phyloP scores from a whole-genome alignment of 1,140 invertebrate genomes.

The Lerema accius region DNA sequence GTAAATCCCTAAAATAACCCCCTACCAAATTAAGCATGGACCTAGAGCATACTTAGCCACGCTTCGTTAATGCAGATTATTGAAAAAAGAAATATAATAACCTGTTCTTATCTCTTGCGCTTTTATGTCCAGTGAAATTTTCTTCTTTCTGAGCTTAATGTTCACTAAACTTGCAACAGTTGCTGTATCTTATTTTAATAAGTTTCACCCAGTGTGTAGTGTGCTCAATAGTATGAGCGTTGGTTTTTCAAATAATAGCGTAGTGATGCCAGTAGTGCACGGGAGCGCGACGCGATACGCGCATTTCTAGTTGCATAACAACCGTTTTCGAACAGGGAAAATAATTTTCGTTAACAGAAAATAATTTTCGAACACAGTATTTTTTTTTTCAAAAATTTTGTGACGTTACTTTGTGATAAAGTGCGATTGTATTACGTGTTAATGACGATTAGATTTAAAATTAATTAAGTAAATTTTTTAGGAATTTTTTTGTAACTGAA shows the following conservation, averaged over 20 bases:
- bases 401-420: constrained; percentile 1
- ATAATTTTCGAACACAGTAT: constrained; percentile 1
- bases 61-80: too few relatives aligned
- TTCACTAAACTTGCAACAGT: neutral
- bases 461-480: too few relatives aligned
- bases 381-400: neutral
- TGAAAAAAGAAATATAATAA: too few relatives aligned
- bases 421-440: constrained; percentile 5
- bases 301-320: constrained; percentile 47
- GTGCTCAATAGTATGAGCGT: constrained; percentile 44
- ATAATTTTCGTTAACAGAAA: constrained; percentile 26
- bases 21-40: too few relatives aligned
- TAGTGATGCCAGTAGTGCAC: constrained; percentile 68
- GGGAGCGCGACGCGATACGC: constrained; percentile 59
- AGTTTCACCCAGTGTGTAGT: constrained; percentile 44
- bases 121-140: neutral
- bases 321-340: constrained; percentile 26
- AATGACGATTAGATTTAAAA: neutral
- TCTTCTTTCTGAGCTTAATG: neutral
- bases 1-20: too few relatives aligned
- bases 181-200: neutral
- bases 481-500: too few relatives aligned
- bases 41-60: too few relatives aligned
- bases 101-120: too few relatives aligned
- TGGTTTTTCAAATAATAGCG: constrained; percentile 69